Conservation (phyloP, 2,113 vertebrate genomes). For the Channa maculata region DNA sequence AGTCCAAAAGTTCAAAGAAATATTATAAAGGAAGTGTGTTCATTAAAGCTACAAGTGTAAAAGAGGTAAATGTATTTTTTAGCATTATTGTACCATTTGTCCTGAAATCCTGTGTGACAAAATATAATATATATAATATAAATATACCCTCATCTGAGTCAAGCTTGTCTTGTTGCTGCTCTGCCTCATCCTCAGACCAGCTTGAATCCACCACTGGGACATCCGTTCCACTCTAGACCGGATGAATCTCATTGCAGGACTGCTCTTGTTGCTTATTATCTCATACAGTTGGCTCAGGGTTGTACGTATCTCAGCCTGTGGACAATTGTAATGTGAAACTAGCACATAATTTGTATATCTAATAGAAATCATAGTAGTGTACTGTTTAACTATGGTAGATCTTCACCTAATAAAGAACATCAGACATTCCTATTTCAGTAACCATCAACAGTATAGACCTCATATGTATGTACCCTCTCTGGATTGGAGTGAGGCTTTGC, state of each 20-base stretch:
- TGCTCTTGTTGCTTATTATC: constrained; percentile 56
- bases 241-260: constrained; percentile 74
- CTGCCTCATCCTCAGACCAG: constrained; percentile 62
- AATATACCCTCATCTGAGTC: constrained; percentile 66
- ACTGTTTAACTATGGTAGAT: not conserved
- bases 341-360: not conserved
- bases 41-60: no score
- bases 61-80: no score
- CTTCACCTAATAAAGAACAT: no score
- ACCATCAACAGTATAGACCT: not conserved
- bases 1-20: no score
- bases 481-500: constrained; percentile 28
- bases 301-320: constrained; percentile 66
- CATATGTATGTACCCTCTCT: constrained; percentile 58
- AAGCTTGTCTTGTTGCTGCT: constrained; percentile 49
- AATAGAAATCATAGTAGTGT: not conserved
- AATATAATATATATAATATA: no score
- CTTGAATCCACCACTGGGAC: constrained; percentile 70
- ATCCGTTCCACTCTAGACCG: constrained; percentile 74
- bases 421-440: not conserved
- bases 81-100: no score
- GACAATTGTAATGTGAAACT: not conserved
- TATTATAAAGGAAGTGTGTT: not conserved
- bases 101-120: no score
- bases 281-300: constrained; percentile 63